Evolutionary conservation across 2,888 invertebrate genomes (phyloP).

Genomic region (Buathra laborator): DNA sequence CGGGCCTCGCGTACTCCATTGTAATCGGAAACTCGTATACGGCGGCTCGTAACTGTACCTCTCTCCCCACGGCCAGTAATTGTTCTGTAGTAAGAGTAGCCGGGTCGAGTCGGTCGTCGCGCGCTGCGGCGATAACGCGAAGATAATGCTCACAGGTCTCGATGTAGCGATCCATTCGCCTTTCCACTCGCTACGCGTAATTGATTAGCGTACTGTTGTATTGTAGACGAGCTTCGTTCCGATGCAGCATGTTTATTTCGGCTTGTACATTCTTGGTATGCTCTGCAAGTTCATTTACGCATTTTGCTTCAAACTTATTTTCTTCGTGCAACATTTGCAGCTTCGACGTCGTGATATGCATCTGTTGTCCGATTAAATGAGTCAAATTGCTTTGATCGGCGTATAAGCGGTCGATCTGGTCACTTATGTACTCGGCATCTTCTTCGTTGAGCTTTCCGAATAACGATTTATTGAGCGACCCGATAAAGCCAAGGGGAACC

Average conservation of each 20-base stretch:
- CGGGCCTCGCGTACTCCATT: neutral
- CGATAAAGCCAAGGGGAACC: constrained; percentile 24
- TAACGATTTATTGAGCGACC: neutral
- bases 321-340: constrained; percentile 17
- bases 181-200: neutral
- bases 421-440: neutral
- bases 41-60: neutral
- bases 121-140: neutral
- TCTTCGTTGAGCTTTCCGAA: constrained; percentile 11
- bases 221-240: neutral
- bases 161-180: neutral
- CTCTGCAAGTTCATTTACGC: neutral
- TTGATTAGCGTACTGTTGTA: constrained; percentile 6
- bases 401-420: constrained; percentile 16
- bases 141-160: neutral
- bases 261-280: neutral
- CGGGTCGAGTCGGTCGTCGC: neutral
- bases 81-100: neutral
- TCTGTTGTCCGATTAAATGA: constrained; percentile 2
- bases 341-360: constrained; percentile 26
- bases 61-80: neutral
- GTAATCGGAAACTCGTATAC: neutral
- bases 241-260: neutral
- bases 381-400: constrained; percentile 5
- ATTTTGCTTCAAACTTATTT: neutral